A percentile compares a stretch with the other conserved stretches of the same genome.
Conservation (phyloP, 1,140 invertebrate species). For the Anastatus disparis region DNA sequence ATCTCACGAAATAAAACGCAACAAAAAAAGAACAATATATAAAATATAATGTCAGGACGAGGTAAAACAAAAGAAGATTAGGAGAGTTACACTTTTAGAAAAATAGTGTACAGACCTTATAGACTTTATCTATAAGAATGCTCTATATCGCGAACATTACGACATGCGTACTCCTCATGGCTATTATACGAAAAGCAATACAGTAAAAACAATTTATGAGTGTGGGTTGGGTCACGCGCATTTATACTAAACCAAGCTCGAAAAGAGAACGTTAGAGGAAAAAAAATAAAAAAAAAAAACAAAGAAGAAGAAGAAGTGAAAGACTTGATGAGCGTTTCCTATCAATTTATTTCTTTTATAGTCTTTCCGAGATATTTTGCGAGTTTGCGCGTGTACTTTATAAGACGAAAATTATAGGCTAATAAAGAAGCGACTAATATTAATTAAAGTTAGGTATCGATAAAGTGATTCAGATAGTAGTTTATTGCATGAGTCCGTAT, state of each 20-base stretch:
- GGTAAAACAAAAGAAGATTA: background rate
- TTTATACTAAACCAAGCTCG: no score
- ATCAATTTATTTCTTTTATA: constrained; percentile 1
- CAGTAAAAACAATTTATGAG: background rate
- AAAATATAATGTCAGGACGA: no score
- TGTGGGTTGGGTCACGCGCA: background rate
- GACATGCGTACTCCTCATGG: background rate
- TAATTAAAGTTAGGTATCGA: constrained; percentile 6
- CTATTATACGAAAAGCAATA: no score
- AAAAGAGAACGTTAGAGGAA: no score
- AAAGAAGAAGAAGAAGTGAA: no score
- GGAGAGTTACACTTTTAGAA: background rate
- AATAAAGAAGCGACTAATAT: constrained; percentile 3
- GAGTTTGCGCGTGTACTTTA: background rate
- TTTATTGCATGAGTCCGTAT: background rate
- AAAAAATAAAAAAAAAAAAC: no score
- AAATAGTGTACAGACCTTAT: no score
- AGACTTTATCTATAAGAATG: background rate
- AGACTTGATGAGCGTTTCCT: background rate
- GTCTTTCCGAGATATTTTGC: background rate
- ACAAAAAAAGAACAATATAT: no score
- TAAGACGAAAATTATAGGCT: background rate
- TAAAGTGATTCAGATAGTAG: background rate
- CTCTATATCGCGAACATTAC: background rate
- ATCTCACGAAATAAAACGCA: no score